phyloP scores from a whole-genome alignment of 2,797 vertebrate genomes.

The Momotus momota region DNA sequence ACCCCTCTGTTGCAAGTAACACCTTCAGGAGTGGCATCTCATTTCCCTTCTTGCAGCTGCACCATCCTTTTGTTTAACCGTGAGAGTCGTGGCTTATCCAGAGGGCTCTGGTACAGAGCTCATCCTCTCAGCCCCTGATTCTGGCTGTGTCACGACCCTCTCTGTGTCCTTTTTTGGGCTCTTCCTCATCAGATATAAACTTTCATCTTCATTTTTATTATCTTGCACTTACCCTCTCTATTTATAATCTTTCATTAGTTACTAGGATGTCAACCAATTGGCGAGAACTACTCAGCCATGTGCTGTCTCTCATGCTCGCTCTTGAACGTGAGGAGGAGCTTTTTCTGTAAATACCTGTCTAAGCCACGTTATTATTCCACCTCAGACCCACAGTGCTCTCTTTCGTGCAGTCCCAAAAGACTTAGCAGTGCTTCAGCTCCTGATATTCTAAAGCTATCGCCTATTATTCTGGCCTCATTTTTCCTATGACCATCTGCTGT shows the following conservation, averaged over 20 bases:
- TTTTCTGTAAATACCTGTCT: not conserved
- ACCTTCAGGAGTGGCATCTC: not conserved
- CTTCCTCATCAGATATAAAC: not conserved
- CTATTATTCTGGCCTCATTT: not conserved
- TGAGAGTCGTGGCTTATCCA: not conserved
- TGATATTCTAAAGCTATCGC: not conserved
- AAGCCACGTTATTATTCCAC: fast-evolving
- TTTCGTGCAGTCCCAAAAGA: not conserved
- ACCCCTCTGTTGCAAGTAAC: not conserved
- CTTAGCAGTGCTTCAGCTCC: not conserved
- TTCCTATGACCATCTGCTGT: not conserved
- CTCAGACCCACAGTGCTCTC: not conserved
- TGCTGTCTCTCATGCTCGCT: fast-evolving
- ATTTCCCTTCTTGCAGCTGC: not conserved
- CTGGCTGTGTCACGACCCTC: not conserved
- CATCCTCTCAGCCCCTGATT: not conserved
- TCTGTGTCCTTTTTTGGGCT: fast-evolving
- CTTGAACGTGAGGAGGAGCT: fast-evolving
- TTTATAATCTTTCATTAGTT: not conserved
- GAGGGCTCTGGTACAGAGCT: not conserved
- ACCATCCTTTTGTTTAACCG: not conserved
- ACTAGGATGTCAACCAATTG: fast-evolving
- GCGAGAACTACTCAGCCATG: not conserved
- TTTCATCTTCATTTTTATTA: not conserved
- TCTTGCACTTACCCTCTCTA: not conserved